phyloP scores from a whole-genome alignment of 1,140 invertebrate species.

The Temnothorax longispinosus region DNA sequence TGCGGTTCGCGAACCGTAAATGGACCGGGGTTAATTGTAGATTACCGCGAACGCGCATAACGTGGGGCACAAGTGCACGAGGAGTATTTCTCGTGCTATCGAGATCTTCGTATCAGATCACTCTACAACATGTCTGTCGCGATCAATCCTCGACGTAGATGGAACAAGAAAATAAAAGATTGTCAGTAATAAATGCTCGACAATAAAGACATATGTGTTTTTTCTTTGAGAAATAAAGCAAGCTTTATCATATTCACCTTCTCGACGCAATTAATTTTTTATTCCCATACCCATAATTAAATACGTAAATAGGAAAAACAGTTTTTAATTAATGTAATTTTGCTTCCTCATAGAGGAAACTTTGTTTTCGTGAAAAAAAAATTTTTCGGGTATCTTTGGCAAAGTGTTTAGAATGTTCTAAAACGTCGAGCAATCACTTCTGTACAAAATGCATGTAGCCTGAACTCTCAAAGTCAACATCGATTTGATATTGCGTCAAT shows the following conservation, averaged over 20 bases:
- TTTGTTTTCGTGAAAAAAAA: too few relatives aligned
- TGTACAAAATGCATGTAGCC: too few relatives aligned
- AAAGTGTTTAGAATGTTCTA: too few relatives aligned
- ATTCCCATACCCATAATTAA: neutral
- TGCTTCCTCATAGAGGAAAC: too few relatives aligned
- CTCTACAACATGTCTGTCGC: neutral
- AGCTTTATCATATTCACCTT: neutral
- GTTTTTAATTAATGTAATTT: neutral
- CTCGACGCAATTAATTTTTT: neutral
- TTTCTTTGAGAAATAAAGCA: neutral
- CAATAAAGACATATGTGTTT: neutral
- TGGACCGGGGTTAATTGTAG: constrained; percentile 32
- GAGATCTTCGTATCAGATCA: neutral
- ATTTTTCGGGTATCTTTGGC: too few relatives aligned
- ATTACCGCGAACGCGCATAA: neutral
- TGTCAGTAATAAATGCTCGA: neutral
- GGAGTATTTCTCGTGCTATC: neutral
- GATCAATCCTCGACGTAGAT: constrained; percentile 5
- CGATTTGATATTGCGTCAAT: too few relatives aligned
- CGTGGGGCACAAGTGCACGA: neutral
- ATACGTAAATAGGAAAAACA: neutral
- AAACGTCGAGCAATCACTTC: too few relatives aligned
- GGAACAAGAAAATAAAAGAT: neutral
- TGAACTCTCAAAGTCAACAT: too few relatives aligned
- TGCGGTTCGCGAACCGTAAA: constrained; percentile 16